A percentile compares a stretch with the other conserved stretches of the same genome.
Evolutionary conservation across 2,113 vertebrate species (phyloP).

Genomic region (Hyla sarda): DNA sequence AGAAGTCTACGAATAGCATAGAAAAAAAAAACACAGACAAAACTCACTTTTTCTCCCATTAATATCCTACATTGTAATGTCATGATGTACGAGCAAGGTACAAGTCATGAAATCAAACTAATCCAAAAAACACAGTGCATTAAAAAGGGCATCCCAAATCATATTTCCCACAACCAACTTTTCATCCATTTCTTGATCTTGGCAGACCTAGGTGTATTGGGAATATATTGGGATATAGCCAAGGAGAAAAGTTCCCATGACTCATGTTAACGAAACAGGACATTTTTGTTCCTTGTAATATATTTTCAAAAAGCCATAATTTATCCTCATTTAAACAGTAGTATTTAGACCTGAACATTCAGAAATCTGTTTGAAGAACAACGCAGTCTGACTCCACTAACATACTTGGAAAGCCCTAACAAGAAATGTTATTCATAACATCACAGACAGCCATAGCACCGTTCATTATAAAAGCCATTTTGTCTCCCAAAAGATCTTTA

Average conservation of each 20-base stretch:
- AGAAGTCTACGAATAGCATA: not conserved
- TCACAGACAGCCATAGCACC: constrained; percentile 5
- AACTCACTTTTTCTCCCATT: not conserved
- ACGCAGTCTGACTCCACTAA: constrained; percentile 38
- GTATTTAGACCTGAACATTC: constrained; percentile 41
- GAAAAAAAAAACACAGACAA: not conserved
- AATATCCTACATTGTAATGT: not conserved
- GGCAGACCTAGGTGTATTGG: constrained; percentile 53
- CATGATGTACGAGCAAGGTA: not conserved
- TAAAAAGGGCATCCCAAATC: constrained; percentile 34
- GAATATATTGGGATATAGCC: constrained; percentile 53
- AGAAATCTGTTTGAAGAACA: constrained; percentile 37
- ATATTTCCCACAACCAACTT: constrained; percentile 43
- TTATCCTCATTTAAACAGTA: constrained; percentile 56
- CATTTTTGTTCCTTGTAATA: constrained; percentile 41
- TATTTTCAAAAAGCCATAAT: constrained; percentile 38
- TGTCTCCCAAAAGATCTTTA: constrained; percentile 19
- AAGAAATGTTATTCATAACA: constrained; percentile 52
- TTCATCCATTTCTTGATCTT: constrained; percentile 51
- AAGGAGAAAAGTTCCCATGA: constrained; percentile 54
- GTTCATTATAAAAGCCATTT: constrained; percentile 22
- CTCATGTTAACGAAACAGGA: constrained; percentile 54
- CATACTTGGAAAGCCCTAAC: constrained; percentile 41
- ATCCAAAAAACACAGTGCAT: constrained; percentile 17
- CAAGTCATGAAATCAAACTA: not conserved